Percentiles rank a stretch among this genome's conserved stretches.
Conservation (phyloP, 2,888 invertebrate species). For the Noctua janthina region DNA sequence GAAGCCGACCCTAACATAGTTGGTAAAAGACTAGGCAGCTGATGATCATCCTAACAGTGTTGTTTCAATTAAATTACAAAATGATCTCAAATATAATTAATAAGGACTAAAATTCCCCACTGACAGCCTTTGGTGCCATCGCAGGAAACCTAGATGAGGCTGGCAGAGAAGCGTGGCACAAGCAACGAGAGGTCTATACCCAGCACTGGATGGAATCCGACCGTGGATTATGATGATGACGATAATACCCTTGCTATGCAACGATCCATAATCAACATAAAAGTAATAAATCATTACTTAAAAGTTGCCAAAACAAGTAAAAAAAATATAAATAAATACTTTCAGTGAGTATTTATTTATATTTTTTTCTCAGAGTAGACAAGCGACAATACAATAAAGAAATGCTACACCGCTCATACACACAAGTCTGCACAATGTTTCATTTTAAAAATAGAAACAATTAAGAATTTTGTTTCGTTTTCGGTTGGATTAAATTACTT, state of each 20-base stretch:
- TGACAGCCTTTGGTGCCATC: not conserved
- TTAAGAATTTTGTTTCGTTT: slow-evolving; percentile 38
- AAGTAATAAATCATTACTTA: not conserved
- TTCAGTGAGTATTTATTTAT: too few species aligned
- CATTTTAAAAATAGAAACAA: slow-evolving; percentile 34
- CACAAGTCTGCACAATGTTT: not conserved
- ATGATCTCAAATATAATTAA: too few species aligned
- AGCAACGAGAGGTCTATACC: too few species aligned
- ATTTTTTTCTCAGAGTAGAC: not conserved
- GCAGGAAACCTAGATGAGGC: too few species aligned
- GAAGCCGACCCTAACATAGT: too few species aligned
- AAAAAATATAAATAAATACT: not conserved
- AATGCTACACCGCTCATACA: slow-evolving; percentile 19
- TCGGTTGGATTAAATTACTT: slow-evolving; percentile 40
- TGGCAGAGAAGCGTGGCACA: not conserved
- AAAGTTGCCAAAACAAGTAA: not conserved
- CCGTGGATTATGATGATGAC: not conserved
- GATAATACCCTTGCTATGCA: not conserved
- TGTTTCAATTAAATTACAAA: too few species aligned
- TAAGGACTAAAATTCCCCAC: too few species aligned
- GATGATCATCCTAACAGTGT: too few species aligned
- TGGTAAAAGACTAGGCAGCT: too few species aligned
- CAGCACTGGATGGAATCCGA: not conserved
- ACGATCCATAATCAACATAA: not conserved
- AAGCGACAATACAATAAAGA: not conserved